Conservation (phyloP, 2,797 vertebrate species). For the Poeciliopsis infans region DNA sequence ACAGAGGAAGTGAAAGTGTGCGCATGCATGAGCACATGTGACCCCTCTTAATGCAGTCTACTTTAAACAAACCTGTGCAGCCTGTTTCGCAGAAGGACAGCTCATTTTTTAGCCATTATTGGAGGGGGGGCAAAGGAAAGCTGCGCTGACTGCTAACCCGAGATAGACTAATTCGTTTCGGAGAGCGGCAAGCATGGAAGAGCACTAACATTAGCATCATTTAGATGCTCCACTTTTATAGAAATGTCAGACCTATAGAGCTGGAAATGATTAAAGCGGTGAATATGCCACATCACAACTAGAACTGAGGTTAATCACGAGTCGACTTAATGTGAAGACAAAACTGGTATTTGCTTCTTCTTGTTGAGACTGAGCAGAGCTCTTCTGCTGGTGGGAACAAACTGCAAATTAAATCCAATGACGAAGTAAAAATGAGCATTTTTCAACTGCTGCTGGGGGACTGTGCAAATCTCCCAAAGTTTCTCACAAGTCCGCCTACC, state of each 20-base stretch:
- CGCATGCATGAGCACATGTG: slow-evolving; percentile 8
- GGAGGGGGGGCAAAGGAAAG: slow-evolving; percentile 28
- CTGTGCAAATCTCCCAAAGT: slow-evolving; percentile 41
- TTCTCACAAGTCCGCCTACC: slow-evolving; percentile 52
- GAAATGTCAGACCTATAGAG: slow-evolving; percentile 72
- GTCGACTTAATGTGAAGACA: slow-evolving; percentile 61
- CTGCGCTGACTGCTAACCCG: slow-evolving; percentile 44
- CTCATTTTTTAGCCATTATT: slow-evolving; percentile 55
- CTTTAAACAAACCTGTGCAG: slow-evolving; percentile 72
- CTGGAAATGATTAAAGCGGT: slow-evolving; percentile 75
- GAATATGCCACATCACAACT: slow-evolving; percentile 49
- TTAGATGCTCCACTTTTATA: slow-evolving; percentile 70
- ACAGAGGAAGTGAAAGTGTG: slow-evolving; percentile 33
- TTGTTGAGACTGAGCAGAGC: slow-evolving; percentile 46
- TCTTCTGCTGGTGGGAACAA: slow-evolving; percentile 31
- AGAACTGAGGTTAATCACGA: slow-evolving; percentile 57
- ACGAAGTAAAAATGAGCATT: slow-evolving; percentile 15
- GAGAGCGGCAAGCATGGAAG: slow-evolving; percentile 68
- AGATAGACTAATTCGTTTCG: slow-evolving; percentile 75
- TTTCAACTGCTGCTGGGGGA: slow-evolving; percentile 18
- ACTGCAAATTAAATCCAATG: slow-evolving; percentile 43
- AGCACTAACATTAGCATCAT: slow-evolving; percentile 71
- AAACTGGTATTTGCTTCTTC: slow-evolving; percentile 50
- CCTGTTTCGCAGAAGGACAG: slow-evolving; percentile 36
- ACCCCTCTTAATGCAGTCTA: slow-evolving; percentile 63